A percentile compares a stretch with the other conserved stretches of the same genome.
Evolutionary conservation across 1,140 invertebrate genomes (phyloP).

Genomic region (Laupala kohalensis): DNA sequence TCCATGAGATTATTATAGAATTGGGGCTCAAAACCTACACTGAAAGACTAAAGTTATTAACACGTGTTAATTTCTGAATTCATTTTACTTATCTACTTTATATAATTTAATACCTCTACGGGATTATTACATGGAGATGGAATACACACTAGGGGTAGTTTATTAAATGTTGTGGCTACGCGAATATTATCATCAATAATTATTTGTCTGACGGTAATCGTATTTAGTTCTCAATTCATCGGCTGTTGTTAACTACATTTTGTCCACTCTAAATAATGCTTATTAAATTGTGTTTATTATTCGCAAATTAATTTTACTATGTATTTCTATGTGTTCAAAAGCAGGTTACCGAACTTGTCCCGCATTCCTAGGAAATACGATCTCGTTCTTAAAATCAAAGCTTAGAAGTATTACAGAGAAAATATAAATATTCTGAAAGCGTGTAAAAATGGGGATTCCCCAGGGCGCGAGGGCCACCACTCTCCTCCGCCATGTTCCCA

Average conservation of each 20-base stretch:
- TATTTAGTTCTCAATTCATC: neutral
- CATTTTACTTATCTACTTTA: neutral
- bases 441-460: too few relatives aligned
- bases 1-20: neutral
- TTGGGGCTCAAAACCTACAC: neutral
- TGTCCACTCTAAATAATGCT: too few relatives aligned
- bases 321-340: too few relatives aligned
- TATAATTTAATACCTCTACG: neutral
- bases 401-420: too few relatives aligned
- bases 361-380: too few relatives aligned
- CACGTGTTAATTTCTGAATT: neutral
- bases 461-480: too few relatives aligned
- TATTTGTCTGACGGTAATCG: neutral
- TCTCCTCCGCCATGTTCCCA: neutral
- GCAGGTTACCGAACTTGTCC: too few relatives aligned
- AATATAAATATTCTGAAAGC: too few relatives aligned
- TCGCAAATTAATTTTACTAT: too few relatives aligned
- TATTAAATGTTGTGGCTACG: neutral
- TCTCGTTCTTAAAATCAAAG: too few relatives aligned
- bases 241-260: too few relatives aligned
- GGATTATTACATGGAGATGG: neutral
- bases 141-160: neutral
- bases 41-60: neutral
- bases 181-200: neutral
- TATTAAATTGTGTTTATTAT: too few relatives aligned